phyloP scores from a whole-genome alignment of 2,888 invertebrate species.

The Cerastis rubricosa region DNA sequence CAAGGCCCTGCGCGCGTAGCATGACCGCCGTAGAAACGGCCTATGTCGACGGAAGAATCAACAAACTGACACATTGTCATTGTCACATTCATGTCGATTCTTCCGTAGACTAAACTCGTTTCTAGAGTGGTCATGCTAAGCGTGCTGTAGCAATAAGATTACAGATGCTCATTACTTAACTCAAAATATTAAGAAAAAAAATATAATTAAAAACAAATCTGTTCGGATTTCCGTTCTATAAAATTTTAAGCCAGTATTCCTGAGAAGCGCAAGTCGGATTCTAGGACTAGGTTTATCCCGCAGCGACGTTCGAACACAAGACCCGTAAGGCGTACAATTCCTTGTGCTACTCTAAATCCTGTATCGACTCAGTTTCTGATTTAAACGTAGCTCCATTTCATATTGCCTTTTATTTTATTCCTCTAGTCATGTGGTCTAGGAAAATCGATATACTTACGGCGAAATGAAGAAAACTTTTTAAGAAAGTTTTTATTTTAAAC shows the following conservation, averaged over 20 bases:
- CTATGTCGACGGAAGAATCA: too few species aligned
- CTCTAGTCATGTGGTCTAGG: background rate
- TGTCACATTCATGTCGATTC: too few species aligned
- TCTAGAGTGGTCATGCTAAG: too few species aligned
- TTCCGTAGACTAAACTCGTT: too few species aligned
- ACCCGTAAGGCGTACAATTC: conserved; percentile 10
- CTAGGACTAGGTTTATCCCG: conserved; percentile 23
- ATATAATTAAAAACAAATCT: conserved; percentile 32
- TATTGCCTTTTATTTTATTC: conserved; percentile 22
- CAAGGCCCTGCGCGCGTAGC: too few species aligned
- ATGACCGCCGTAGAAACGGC: too few species aligned
- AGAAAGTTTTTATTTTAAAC: too few species aligned
- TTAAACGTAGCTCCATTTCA: conserved; percentile 21
- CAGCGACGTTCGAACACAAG: conserved; percentile 36
- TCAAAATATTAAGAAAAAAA: background rate
- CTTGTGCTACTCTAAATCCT: conserved; percentile 53
- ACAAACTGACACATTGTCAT: too few species aligned
- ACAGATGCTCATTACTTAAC: background rate
- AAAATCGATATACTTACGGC: background rate
- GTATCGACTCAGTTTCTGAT: conserved; percentile 58
- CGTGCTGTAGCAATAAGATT: too few species aligned
- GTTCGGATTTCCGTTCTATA: conserved; percentile 24
- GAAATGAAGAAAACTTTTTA: background rate
- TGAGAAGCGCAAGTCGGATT: conserved; percentile 25
- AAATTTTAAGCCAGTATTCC: conserved; percentile 41